Evolutionary conservation across 2,797 vertebrate genomes (phyloP).

Genomic region (Scleropages formosus): DNA sequence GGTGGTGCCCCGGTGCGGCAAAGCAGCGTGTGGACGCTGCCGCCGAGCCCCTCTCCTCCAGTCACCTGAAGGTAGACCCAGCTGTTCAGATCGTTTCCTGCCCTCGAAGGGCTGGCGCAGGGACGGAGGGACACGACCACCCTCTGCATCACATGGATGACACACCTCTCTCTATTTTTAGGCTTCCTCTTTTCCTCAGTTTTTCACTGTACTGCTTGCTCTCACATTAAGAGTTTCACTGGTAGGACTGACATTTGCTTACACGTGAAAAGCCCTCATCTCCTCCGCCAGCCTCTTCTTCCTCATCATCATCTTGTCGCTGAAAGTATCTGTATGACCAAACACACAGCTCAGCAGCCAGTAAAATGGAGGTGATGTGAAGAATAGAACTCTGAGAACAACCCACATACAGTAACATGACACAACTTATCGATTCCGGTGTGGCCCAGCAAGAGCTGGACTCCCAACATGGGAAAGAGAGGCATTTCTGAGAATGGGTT

Average conservation of each 20-base stretch:
- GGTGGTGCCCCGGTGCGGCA: slow-evolving; percentile 54
- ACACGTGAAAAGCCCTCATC: background rate
- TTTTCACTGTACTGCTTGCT: background rate
- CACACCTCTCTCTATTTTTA: background rate
- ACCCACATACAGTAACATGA: too few species aligned
- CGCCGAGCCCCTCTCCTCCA: slow-evolving; percentile 1
- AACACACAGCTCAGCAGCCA: background rate
- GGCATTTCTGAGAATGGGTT: too few species aligned
- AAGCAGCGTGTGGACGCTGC: background rate
- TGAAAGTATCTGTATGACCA: background rate
- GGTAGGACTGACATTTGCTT: background rate
- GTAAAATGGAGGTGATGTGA: background rate
- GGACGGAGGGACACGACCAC: background rate
- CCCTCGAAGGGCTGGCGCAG: background rate
- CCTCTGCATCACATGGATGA: background rate
- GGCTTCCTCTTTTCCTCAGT: background rate
- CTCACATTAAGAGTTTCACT: background rate
- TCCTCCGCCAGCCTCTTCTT: background rate
- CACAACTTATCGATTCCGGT: too few species aligned
- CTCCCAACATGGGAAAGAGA: too few species aligned
- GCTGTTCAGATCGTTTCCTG: background rate
- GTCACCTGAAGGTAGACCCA: slow-evolving; percentile 19
- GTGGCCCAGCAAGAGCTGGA: too few species aligned
- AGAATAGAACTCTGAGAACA: too few species aligned
- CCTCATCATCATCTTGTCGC: background rate